Evolutionary conservation across 2,888 invertebrate species (phyloP), one percentile per base, ranked within the genome.

Genomic region (Kuschelorhynchus macadamiae): DNA sequence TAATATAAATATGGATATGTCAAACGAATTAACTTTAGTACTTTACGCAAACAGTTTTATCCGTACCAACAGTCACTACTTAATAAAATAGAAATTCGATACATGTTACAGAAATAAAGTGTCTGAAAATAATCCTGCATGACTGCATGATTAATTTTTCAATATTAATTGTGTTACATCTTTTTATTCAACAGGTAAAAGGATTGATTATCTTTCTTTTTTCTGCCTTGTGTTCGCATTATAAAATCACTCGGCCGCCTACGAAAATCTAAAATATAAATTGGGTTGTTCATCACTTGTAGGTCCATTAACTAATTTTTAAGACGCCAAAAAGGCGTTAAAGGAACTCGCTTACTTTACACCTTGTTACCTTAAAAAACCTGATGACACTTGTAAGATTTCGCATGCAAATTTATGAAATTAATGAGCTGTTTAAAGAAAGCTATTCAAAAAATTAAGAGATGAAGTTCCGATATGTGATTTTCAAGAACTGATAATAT

Each of bases 251-350:
- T 52, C 36, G 20, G 12, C 36, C 52, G 52, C 52, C 52, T 36
- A 33, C 52, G 33, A 25, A 7, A 25, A 52, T 36, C 52, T 52
- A 17, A 52, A 52, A 33, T 25, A 36, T 52, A 52, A 52, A 52
- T 52, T 52, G 52, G 52, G 36, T 36, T 52, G 17, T 14, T 52
- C 36, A 36, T 52, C 52, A 52, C 33, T 52, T 52, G 36, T 36
- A 52, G 52, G 52, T 52, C 52, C 52, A 52, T 52, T 52, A 52
- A 36, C 33, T 52, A 52, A 52, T 52, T 52, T 52, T 52, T 52
- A 36, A 20, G 52, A 52, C 52, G 52, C 36, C 52, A 52, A 36
- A 52, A 52, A 52, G 52, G 52, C 52, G 52, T 52, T 52, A 36
- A 52, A 36, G 36, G 36, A 52, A 52, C 52, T 52, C 36, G 52